Evolutionary conservation across 2,113 vertebrate species (phyloP), one percentile per base, ranked within the genome.

Genomic region (Salvelinus namaycush): DNA sequence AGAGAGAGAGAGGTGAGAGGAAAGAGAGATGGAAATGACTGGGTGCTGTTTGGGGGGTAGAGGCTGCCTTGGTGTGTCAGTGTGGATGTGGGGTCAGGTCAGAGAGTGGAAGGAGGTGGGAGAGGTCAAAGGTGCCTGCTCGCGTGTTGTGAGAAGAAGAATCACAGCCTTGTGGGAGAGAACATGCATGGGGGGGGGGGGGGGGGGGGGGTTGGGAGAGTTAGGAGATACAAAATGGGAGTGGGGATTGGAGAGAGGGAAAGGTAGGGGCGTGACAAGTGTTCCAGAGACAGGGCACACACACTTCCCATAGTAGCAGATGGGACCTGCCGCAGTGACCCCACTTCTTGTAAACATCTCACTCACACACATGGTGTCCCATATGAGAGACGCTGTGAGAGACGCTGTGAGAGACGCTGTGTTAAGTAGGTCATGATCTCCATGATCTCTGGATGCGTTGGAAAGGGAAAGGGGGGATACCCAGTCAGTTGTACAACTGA

Each of bases 111-210:
- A 76, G 69, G 76, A 76, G 78, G 81, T 72, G 78, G 76, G 73
- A 16, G 1, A 54, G 88, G 90, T 88, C 86, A 89, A 68, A 89
- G 92, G 91, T 92, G 76, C 74, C 83, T 49, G 83, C 80, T 82
- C 60, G 68, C 79, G 83, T 87, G 88, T 81, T 81, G 86, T 78
- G 62, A 72, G 79, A 71, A 82, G 83, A 87, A 88, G 86, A 92
- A 89, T 86, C 75, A 85, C 77, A 54, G 74, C 59, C 67, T 77
- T 90, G 86, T 91, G 77, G 79, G 78, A 70, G 84, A 80, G 77
- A 86, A 81, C 39, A 75, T 51, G 68, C 49, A 16, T 13, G 54
- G 68, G 78, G 79, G 31, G 31, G 5, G 31, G 4, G 68, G 76
- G 64, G 68, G 27, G 79, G 75, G 72, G 12, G 34, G 3, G 74